Percentiles rank a stretch among this genome's conserved stretches.
Conservation (phyloP, 2,113 vertebrate species). For the Saguinus midas region DNA sequence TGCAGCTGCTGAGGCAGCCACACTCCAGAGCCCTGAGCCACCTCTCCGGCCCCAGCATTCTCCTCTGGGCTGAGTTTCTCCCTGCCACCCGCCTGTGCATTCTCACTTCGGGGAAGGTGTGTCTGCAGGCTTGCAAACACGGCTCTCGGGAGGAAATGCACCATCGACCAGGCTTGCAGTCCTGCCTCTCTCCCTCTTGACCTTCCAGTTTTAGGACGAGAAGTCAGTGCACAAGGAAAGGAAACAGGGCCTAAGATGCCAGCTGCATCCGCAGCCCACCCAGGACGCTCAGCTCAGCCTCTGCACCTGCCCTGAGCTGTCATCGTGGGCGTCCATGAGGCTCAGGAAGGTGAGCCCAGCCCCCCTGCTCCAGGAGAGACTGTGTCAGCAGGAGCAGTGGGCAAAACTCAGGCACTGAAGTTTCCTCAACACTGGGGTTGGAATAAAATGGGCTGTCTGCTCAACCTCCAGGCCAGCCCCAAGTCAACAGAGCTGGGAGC, state of each 20-base stretch:
- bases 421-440: rapidly evolving
- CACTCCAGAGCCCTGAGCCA: rapidly evolving
- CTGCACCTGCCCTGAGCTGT: rapidly evolving
- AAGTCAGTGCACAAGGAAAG: rapidly evolving
- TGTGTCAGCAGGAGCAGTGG: rapidly evolving
- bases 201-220: neutral
- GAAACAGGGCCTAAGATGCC: rapidly evolving
- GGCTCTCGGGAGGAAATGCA: rapidly evolving
- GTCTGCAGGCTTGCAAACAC: rapidly evolving
- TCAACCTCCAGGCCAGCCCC: rapidly evolving
- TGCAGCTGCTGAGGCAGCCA: rapidly evolving
- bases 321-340: rapidly evolving
- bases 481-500: no score
- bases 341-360: neutral
- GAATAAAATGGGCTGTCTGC: neutral
- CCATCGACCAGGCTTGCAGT: rapidly evolving
- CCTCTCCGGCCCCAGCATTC: neutral
- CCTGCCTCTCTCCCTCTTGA: rapidly evolving
- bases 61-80: neutral
- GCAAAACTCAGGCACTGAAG: neutral
- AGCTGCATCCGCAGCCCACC: rapidly evolving
- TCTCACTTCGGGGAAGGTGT: rapidly evolving
- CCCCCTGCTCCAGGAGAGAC: rapidly evolving
- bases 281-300: neutral
- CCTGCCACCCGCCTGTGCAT: rapidly evolving